Conservation (phyloP, 2,888 invertebrate genomes). For the Orchesellides sinensis region DNA sequence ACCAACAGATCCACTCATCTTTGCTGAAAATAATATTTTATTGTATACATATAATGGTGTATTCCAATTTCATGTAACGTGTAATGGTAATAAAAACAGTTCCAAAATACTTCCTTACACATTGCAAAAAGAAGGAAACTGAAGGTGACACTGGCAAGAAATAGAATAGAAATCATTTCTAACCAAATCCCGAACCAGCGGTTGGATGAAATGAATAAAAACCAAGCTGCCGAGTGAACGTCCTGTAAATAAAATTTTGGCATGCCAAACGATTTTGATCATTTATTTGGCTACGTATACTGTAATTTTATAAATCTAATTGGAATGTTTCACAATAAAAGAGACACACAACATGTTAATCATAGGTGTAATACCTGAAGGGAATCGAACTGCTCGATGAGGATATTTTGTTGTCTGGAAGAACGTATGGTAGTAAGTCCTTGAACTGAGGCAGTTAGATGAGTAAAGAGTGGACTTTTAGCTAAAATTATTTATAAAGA, state of each 20-base stretch:
- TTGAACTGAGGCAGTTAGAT: slow-evolving; percentile 91
- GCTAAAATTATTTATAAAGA: slow-evolving; percentile 82
- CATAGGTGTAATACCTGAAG: slow-evolving; percentile 80
- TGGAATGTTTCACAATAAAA: too few species aligned
- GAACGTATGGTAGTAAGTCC: slow-evolving; percentile 95
- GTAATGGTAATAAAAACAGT: neutral
- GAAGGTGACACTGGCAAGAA: slow-evolving; percentile 90
- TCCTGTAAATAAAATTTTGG: slow-evolving; percentile 53
- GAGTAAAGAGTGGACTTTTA: slow-evolving; percentile 95
- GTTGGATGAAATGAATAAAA: slow-evolving; percentile 90
- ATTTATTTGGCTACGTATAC: too few species aligned
- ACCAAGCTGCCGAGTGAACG: slow-evolving; percentile 93
- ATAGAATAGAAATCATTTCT: slow-evolving; percentile 91
- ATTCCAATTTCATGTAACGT: neutral
- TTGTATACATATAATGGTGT: neutral
- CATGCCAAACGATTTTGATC: neutral
- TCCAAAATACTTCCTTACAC: slow-evolving; percentile 78
- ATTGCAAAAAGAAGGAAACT: slow-evolving; percentile 83
- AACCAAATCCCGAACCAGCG: slow-evolving; percentile 96
- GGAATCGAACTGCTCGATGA: slow-evolving; percentile 86
- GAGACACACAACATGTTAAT: too few species aligned
- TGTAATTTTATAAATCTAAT: too few species aligned
- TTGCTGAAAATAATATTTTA: slow-evolving; percentile 28
- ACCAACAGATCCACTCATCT: slow-evolving; percentile 66
- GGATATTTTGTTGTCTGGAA: slow-evolving; percentile 87